phyloP scores from a whole-genome alignment of 1,140 invertebrate species.

The Lepidurus apus region DNA sequence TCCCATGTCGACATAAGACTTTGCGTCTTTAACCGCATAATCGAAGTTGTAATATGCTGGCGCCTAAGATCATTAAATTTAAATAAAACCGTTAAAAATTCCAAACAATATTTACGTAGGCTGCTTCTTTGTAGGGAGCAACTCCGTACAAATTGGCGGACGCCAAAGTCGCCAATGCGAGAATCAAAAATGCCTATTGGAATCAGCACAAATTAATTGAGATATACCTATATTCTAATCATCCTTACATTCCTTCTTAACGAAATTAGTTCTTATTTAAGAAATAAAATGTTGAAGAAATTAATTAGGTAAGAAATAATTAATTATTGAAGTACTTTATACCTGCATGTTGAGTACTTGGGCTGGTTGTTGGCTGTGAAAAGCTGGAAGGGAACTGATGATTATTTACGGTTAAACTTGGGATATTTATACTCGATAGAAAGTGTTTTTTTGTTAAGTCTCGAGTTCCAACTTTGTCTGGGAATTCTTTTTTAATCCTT shows the following conservation, averaged over 20 bases:
- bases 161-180: neutral
- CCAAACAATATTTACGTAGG: neutral
- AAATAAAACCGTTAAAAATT: neutral
- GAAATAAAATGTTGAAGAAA: no score
- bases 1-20: slow-evolving; percentile 36
- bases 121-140: neutral
- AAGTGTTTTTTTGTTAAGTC: neutral
- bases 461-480: neutral
- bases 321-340: neutral
- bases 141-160: slow-evolving; percentile 5
- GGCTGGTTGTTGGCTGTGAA: neutral
- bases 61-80: neutral
- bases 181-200: neutral
- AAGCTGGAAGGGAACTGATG: neutral
- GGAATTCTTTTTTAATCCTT: neutral
- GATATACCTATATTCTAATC: no score
- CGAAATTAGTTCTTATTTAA: no score
- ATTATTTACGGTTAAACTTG: neutral
- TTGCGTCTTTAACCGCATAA: slow-evolving; percentile 20
- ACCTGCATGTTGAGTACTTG: neutral
- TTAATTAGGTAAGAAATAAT: no score
- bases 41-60: slow-evolving; percentile 13
- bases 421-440: neutral
- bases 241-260: no score
- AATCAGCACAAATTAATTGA: no score